These are phyloP conservation scores for Papilio xuthus DNA, from an alignment of 1,140 invertebrate species.

Conservation along the genomic window DNA sequence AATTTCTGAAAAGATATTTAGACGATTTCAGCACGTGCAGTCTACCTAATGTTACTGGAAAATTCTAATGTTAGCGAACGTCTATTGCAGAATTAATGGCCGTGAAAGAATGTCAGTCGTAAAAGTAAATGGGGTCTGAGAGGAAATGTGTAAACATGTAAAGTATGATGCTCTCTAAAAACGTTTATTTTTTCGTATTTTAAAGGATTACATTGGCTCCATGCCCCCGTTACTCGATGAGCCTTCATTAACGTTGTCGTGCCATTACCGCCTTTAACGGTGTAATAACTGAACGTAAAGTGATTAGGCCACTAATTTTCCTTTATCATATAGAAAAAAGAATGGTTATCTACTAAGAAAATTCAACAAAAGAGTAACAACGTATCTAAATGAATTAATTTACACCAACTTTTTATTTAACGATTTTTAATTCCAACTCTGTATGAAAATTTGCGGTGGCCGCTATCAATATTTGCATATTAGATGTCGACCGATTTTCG, in stretches of 20 bases:
- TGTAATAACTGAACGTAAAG: background rate
- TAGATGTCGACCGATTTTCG: background rate
- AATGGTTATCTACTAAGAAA: background rate
- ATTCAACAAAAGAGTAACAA: background rate
- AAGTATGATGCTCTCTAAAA: conserved; percentile 12
- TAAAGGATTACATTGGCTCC: background rate
- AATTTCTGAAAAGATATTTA: background rate
- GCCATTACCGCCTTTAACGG: background rate
- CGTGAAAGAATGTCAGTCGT: conserved; percentile 25
- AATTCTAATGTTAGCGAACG: conserved; percentile 20
- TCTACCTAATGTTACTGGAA: conserved; percentile 11
- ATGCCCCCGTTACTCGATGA: conserved; percentile 13
- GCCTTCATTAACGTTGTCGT: background rate
- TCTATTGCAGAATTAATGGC: conserved; percentile 22
- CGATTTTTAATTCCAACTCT: background rate
- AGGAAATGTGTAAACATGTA: conserved; percentile 26
- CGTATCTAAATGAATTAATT: no score
- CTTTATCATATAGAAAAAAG: background rate
- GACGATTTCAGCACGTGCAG: conserved; percentile 9
- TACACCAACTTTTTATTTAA: no score
- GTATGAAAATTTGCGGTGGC: background rate
- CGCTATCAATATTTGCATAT: background rate
- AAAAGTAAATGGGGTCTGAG: conserved; percentile 26
- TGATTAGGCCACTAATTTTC: background rate
- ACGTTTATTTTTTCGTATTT: conserved; percentile 16